phyloP scores from a whole-genome alignment of 2,888 invertebrate species.

The Tanypteryx hageni region DNA sequence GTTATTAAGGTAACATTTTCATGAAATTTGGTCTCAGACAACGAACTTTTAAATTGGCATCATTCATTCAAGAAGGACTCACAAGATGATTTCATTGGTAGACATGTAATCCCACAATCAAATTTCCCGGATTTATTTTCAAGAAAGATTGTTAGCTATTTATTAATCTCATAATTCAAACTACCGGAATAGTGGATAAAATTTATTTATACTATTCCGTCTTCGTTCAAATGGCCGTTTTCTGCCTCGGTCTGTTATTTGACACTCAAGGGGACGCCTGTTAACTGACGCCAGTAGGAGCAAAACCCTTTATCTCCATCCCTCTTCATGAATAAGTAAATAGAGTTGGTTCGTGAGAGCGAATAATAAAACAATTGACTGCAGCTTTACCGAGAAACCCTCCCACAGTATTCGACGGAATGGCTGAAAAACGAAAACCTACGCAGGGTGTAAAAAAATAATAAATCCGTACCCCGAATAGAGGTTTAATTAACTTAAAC shows the following conservation, averaged over 20 bases:
- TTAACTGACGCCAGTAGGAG: not conserved
- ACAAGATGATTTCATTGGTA: no score
- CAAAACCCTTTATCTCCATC: not conserved
- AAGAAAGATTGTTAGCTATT: no score
- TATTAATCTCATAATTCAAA: no score
- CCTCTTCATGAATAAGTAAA: constrained; percentile 30
- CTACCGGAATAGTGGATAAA: no score
- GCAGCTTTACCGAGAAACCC: not conserved
- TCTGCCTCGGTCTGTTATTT: not conserved
- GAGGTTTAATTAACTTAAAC: constrained; percentile 42
- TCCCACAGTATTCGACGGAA: not conserved
- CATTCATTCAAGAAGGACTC: no score
- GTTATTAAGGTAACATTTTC: no score
- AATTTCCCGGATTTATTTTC: no score
- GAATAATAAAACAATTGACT: constrained; percentile 37
- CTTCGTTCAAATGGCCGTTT: not conserved
- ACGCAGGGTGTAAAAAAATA: not conserved
- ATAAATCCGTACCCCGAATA: not conserved
- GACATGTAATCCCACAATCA: no score
- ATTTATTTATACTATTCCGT: not conserved
- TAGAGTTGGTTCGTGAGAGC: not conserved
- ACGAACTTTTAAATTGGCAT: no score
- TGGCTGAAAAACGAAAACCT: not conserved
- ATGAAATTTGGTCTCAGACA: no score
- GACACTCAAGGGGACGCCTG: not conserved